Conservation (phyloP, 2,888 invertebrate species). For the Pyralis farinalis region DNA sequence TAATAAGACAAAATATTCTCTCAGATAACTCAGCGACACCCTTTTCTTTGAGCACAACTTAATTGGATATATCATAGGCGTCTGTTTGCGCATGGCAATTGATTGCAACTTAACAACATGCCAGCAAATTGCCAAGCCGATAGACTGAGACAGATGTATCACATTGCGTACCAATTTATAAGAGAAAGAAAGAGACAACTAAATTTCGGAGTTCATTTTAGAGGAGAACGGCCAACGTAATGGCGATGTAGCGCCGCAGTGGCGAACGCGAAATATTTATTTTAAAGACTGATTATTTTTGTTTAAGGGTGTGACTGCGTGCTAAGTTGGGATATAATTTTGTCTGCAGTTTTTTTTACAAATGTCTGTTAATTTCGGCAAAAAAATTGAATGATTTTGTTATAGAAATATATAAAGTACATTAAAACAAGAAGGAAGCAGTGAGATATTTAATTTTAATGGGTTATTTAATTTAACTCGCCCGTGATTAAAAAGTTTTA, state of each 20-base stretch:
- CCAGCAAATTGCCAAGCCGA: conserved; percentile 70
- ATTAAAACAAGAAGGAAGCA: too few relatives aligned
- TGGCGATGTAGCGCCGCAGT: conserved; percentile 50
- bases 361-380: too few relatives aligned
- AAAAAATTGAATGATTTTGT: too few relatives aligned
- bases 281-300: conserved; percentile 64
- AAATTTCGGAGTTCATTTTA: conserved; percentile 15
- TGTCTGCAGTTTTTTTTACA: background rate
- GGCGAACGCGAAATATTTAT: conserved; percentile 57
- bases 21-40: conserved; percentile 29
- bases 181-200: conserved; percentile 30
- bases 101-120: conserved; percentile 80
- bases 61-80: conserved; percentile 82
- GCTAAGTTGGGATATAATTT: background rate
- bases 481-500: too few relatives aligned
- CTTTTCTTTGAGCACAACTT: conserved; percentile 42
- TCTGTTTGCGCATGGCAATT: conserved; percentile 81
- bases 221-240: conserved; percentile 38
- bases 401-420: too few relatives aligned
- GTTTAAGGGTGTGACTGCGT: conserved; percentile 34
- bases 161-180: background rate
- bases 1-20: background rate
- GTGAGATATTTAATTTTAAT: too few relatives aligned
- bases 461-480: too few relatives aligned
- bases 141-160: conserved; percentile 38